A percentile compares a stretch with the other conserved stretches of the same genome.
Evolutionary conservation across 2,797 vertebrate genomes (phyloP).

Genomic region (Graptemys geographica): DNA sequence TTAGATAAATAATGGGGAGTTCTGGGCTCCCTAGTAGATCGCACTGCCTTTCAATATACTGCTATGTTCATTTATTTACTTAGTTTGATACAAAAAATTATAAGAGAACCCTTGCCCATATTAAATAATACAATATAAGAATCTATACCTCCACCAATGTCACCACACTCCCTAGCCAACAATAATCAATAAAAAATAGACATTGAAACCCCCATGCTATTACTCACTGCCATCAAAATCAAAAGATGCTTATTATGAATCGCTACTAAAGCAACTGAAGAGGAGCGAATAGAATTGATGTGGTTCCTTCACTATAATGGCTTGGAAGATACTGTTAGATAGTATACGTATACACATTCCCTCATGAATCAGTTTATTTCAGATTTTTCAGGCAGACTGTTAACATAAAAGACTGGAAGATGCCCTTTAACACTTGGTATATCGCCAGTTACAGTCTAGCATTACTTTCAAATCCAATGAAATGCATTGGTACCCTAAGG

Average conservation of each 20-base stretch:
- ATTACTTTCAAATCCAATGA: slow-evolving; percentile 43
- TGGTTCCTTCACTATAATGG: slow-evolving; percentile 5
- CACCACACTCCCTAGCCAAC: neutral
- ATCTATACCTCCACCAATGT: neutral
- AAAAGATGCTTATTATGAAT: neutral
- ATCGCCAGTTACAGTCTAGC: slow-evolving; percentile 27
- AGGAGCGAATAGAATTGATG: neutral
- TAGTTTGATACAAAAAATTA: neutral
- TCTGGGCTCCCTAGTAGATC: neutral
- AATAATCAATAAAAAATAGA: neutral
- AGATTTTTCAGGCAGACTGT: slow-evolving; percentile 5
- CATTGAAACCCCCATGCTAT: neutral
- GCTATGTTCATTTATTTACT: neutral
- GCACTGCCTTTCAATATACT: neutral
- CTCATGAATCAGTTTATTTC: slow-evolving; percentile 45
- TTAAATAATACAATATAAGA: neutral
- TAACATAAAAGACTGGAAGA: slow-evolving; percentile 23
- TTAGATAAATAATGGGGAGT: neutral
- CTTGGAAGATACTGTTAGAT: neutral
- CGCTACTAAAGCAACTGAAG: neutral
- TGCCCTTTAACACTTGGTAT: slow-evolving; percentile 44
- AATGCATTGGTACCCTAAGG: slow-evolving; percentile 46
- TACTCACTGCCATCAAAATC: neutral
- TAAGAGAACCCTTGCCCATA: neutral
- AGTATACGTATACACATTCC: neutral